Percentiles rank a stretch among this genome's conserved stretches.
Conservation (phyloP, 2,113 vertebrate genomes). For the Naja naja region DNA sequence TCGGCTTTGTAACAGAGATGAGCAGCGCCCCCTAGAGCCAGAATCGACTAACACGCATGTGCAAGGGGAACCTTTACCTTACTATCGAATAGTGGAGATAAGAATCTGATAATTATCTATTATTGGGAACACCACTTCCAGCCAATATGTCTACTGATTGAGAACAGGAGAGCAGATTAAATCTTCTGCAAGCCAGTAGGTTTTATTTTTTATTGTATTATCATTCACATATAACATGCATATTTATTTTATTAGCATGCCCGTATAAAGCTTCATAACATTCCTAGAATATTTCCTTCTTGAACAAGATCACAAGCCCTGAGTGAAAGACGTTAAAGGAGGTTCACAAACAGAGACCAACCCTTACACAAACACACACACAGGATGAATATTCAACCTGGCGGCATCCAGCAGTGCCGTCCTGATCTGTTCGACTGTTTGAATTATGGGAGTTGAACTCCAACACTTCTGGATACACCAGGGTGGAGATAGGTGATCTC, state of each 20-base stretch:
- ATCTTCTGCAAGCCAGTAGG: neutral
- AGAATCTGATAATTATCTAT: neutral
- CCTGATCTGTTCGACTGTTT: neutral
- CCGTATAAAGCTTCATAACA: neutral
- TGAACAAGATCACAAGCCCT: neutral
- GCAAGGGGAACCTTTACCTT: neutral
- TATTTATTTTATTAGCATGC: neutral
- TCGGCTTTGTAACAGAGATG: no score
- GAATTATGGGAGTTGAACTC: neutral
- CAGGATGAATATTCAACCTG: neutral
- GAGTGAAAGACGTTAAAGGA: neutral
- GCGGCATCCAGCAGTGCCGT: neutral
- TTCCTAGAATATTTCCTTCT: neutral
- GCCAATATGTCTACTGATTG: neutral
- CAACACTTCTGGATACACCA: neutral
- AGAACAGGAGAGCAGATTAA: neutral
- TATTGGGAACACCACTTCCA: neutral
- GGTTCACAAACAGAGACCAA: neutral
- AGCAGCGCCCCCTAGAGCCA: no score
- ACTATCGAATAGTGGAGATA: neutral
- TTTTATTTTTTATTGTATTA: neutral
- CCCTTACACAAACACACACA: no score
- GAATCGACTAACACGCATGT: no score
- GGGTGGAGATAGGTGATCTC: neutral
- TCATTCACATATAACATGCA: neutral